Base-by-base conservation (phyloP, 2,113 vertebrate species). In the Cephalopholis sonnerati region DNA sequence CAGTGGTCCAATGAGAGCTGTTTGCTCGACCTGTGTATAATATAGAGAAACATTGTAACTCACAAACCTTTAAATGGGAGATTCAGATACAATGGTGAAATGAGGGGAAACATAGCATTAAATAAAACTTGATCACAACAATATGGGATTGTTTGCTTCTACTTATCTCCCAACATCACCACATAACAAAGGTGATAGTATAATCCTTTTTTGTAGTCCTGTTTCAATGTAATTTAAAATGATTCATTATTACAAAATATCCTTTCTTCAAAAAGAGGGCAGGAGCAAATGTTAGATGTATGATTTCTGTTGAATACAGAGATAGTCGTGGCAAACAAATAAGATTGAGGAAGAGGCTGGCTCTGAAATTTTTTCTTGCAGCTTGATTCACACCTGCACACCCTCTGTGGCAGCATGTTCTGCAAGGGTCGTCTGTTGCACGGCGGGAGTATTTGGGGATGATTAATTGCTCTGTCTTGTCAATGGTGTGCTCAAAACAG, bases 401-500 rank as follows among this genome's bases (percentile, higher is more conserved):
- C 94, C 61, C 91, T 94, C 93, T 84, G 92, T 95, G 96, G 96
- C 95, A 84, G 93, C 82, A 84, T 91, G 94, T 92, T 94, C 94
- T 91, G 96, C 96, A 92, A 94, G 96, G 96, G 96, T 96, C 92
- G 93, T 95, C 90, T 96, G 74, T 89, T 77, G 90, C 96, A 1
- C 95, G 82, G 96, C 96, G 66, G 97, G 96, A 96, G 97, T 92
- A 95, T 96, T 95, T 96, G 95, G 94, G 93, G 89, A 95, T 99
- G 98, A 98, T 97, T 98, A 98, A 99, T 98, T 97, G 96, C 96
- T 94, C 95, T 98, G 98, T 98, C 97, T 95, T 91, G 94, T 86
- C 89, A 95, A 95, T 92, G 0, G 95, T 96, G 96, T 93, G 95
- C 95, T 91, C 85, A 77, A 94, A 97, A 96, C 98, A 94, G 97